Evolutionary conservation across 2,113 vertebrate genomes (phyloP).

Genomic region (Mesoclemmys tuberculata): DNA sequence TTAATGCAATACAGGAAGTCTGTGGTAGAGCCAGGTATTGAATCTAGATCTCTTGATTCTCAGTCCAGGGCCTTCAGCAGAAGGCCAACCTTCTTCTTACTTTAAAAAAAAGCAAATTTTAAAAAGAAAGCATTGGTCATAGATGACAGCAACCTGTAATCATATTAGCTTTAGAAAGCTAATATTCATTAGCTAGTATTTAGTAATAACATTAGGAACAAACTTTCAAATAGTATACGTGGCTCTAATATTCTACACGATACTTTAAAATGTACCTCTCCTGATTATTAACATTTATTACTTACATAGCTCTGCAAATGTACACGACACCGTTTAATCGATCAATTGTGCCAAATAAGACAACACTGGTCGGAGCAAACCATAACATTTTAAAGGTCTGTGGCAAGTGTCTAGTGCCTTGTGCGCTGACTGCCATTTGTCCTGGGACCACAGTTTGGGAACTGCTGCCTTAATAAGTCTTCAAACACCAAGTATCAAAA

Average conservation of each 20-base stretch:
- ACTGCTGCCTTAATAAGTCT: background rate
- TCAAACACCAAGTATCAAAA: conserved; percentile 23
- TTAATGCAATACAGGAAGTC: background rate
- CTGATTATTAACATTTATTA: background rate
- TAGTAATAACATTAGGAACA: background rate
- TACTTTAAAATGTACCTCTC: background rate
- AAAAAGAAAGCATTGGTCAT: background rate
- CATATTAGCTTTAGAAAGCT: background rate
- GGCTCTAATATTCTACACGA: background rate
- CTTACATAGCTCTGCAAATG: background rate
- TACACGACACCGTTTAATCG: background rate
- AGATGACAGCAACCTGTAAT: background rate
- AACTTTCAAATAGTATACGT: background rate
- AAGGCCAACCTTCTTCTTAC: background rate
- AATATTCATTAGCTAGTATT: background rate
- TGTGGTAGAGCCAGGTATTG: background rate
- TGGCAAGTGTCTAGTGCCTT: background rate
- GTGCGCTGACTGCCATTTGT: rapidly evolving
- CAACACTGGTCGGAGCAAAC: background rate
- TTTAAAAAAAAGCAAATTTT: background rate
- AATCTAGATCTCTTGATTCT: background rate
- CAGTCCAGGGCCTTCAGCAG: background rate
- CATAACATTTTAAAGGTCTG: conserved; percentile 14
- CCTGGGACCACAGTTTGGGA: conserved; percentile 2
- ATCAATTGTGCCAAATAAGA: background rate